Evolutionary conservation across 2,888 invertebrate species (phyloP).

Genomic region (Heteropelma amictum): DNA sequence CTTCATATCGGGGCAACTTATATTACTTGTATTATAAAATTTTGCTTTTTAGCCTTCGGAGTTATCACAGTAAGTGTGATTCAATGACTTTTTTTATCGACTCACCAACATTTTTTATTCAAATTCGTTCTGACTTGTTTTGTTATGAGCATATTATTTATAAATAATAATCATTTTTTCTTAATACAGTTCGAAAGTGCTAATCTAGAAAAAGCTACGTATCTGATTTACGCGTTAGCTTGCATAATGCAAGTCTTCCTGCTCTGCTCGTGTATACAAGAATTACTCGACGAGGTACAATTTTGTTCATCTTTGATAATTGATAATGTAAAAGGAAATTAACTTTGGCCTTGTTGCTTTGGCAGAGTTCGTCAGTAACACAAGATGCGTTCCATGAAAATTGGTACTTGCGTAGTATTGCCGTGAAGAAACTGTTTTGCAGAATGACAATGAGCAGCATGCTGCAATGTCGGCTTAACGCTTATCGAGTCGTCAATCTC

Average conservation of each 20-base stretch:
- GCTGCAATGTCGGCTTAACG: constrained; percentile 57
- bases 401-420: constrained; percentile 54
- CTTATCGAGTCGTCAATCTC: constrained; percentile 56
- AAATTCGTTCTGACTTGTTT: too few relatives aligned
- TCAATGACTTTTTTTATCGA: not conserved
- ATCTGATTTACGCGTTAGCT: constrained; percentile 51
- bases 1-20: constrained; percentile 59
- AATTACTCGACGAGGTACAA: constrained; percentile 64
- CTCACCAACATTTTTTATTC: too few relatives aligned
- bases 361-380: constrained; percentile 61
- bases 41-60: constrained; percentile 62
- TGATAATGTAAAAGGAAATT: not conserved
- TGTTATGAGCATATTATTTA: too few relatives aligned
- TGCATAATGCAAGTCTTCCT: constrained; percentile 61
- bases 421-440: constrained; percentile 44
- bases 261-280: constrained; percentile 62
- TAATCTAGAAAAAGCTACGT: constrained; percentile 31
- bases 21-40: constrained; percentile 59
- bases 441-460: constrained; percentile 51
- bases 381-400: constrained; percentile 58
- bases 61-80: constrained; percentile 56
- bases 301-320: too few relatives aligned
- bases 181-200: constrained; percentile 10
- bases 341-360: too few relatives aligned
- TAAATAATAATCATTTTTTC: not conserved